Base-by-base conservation (phyloP, 2,113 vertebrate genomes). In the Origma solitaria region DNA sequence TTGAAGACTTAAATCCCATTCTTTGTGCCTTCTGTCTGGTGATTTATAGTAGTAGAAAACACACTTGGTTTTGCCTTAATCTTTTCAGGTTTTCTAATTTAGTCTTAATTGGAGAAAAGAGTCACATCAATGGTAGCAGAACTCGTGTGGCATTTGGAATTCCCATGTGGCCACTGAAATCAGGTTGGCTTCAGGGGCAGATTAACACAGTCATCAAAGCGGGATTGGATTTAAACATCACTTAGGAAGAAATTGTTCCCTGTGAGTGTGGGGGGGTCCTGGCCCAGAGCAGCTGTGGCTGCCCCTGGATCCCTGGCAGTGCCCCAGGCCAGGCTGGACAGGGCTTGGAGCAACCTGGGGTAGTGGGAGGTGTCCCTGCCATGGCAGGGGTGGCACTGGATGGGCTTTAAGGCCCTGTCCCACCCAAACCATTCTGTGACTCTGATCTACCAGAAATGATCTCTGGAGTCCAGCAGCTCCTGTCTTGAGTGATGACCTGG, bases 91-190 rank as follows among this genome's bases (percentile, higher is more conserved):
- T 96, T 73, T 82, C 15, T 49, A 27, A 30, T 73, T 66, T 30
- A n/a, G 27, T 35, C 21, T 54, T 51, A 66, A 23, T 11, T 61
- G 56, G 14, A 49, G 64, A 35, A 28, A 49, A 54, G n/a, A 23
- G 11, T 68, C 71, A 0, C 9, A 15, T 33, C 18, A 11, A 6
- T 37, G 51, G 44, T 37, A 78, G 21, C 7, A 47, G 49, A 73
- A 25, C 15, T 33, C 10, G 3, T 11, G 50, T 56, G 51, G 11
- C 22, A 19, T 10, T 50, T 50, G 56, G 19, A 25, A 8, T 66
- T 22, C 4, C 12, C 5, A 0, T 4, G 27, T 1, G 13, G 64
- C 42, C 7, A 1, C 45, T 44, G 90, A 37, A 60, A 31, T 50
- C 22, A 11, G 28, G 8, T 3, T 84, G 69, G 23, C 35, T 86